Percentiles rank a stretch among this genome's conserved stretches.
Evolutionary conservation across 2,113 vertebrate species (phyloP).

Genomic region (Montifringilla adamsi): DNA sequence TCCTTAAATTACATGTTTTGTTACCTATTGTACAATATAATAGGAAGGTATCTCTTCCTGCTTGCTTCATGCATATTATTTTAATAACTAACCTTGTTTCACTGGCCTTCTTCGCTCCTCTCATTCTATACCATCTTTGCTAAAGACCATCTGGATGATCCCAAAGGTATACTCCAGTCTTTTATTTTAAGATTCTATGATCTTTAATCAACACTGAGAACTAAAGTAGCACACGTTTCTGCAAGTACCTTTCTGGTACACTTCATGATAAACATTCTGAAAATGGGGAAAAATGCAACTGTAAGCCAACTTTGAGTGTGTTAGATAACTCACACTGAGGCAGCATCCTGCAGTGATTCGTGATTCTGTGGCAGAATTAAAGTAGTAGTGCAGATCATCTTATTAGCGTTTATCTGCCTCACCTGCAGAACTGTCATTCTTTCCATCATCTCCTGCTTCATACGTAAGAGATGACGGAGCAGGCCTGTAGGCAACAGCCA

Average conservation of each 20-base stretch:
- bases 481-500: neutral
- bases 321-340: neutral
- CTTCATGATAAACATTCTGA: neutral
- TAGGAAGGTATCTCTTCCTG: neutral
- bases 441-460: neutral
- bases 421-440: neutral
- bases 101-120: neutral
- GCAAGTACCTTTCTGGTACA: neutral
- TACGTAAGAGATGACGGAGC: neutral
- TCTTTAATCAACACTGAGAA: neutral
- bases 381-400: neutral
- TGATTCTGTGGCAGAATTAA: neutral
- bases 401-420: neutral
- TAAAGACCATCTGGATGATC: neutral
- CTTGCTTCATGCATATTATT: neutral
- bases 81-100: neutral
- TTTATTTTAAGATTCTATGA: neutral
- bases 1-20: neutral
- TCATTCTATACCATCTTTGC: neutral
- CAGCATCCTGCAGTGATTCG: neutral
- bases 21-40: neutral
- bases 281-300: neutral
- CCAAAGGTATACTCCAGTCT: neutral
- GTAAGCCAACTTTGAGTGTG: neutral
- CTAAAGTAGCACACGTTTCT: neutral